These are phyloP conservation scores for Chymomyza caudatula DNA, from an alignment of 2,888 invertebrate species.

Conservation along the genomic window DNA sequence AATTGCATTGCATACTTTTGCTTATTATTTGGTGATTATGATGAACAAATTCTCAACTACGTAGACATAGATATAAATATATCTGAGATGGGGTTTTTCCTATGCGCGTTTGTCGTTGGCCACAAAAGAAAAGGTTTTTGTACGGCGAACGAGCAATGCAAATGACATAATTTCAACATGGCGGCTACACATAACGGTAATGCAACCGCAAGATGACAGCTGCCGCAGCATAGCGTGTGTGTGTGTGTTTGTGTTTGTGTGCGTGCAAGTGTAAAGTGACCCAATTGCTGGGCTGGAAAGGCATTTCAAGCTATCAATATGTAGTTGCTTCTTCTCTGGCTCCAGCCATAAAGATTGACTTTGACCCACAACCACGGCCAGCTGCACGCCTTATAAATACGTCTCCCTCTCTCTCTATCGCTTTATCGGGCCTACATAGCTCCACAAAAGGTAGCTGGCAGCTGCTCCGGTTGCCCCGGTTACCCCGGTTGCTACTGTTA, in stretches of 20 bases:
- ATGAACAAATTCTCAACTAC: constrained; percentile 21
- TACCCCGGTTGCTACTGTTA: constrained; percentile 22
- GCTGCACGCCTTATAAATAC: not conserved
- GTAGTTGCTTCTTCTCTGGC: not conserved
- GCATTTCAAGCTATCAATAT: not conserved
- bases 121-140: constrained; percentile 14
- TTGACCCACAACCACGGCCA: constrained; percentile 1
- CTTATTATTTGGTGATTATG: constrained; percentile 38
- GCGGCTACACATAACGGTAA: constrained; percentile 3
- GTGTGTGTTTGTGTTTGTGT: too few species aligned
- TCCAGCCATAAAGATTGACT: not conserved
- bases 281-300: constrained; percentile 27
- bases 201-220: constrained; percentile 24
- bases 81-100: constrained; percentile 52
- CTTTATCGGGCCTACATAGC: not conserved
- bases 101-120: constrained; percentile 18
- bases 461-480: not conserved
- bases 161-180: constrained; percentile 51
- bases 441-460: not conserved
- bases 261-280: too few species aligned
- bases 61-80: constrained; percentile 25
- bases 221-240: constrained; percentile 25
- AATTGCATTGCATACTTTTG: constrained; percentile 33
- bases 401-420: not conserved
- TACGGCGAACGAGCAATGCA: constrained; percentile 5